Percentiles rank a stretch among this genome's conserved stretches.
These are phyloP conservation scores for Drosophila bunnanda DNA, from an alignment of 2,888 invertebrate genomes.

Conservation along the genomic window DNA sequence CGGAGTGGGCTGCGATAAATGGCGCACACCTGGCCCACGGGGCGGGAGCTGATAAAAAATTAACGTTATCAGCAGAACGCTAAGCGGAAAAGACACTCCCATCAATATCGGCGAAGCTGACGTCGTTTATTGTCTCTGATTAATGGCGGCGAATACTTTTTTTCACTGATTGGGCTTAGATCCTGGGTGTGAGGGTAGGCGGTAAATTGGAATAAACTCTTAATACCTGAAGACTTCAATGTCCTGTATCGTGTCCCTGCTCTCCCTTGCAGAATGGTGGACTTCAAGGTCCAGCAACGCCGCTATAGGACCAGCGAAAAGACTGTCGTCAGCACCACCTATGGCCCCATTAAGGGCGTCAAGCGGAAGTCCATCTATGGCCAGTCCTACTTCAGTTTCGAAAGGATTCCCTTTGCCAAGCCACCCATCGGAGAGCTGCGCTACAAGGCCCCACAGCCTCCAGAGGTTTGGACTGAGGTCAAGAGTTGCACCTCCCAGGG, in stretches of 20 bases:
- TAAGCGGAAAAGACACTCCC: slow-evolving; percentile 37
- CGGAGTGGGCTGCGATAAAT: slow-evolving; percentile 56
- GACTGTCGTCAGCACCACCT: slow-evolving; percentile 80
- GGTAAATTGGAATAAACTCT: slow-evolving; percentile 2
- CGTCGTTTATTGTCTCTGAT: slow-evolving; percentile 47
- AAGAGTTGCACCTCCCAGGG: slow-evolving; percentile 84
- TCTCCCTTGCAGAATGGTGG: slow-evolving; percentile 73
- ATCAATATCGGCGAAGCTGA: slow-evolving; percentile 48
- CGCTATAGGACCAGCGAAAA: slow-evolving; percentile 81
- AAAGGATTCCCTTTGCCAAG: slow-evolving; percentile 83
- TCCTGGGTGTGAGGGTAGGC: slow-evolving; percentile 4
- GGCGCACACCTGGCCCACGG: slow-evolving; percentile 58
- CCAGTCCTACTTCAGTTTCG: slow-evolving; percentile 83
- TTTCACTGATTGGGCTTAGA: slow-evolving; percentile 24
- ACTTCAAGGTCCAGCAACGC: slow-evolving; percentile 81
- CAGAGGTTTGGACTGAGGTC: slow-evolving; percentile 85
- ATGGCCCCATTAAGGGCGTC: slow-evolving; percentile 83
- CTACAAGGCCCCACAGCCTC: slow-evolving; percentile 85
- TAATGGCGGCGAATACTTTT: slow-evolving; percentile 28
- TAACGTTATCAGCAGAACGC: slow-evolving; percentile 50
- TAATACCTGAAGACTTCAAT: slow-evolving; percentile 4
- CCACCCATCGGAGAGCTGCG: slow-evolving; percentile 83
- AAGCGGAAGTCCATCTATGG: slow-evolving; percentile 83
- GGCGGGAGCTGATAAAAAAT: slow-evolving; percentile 52
- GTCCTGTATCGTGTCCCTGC: neutral